phyloP scores from a whole-genome alignment of 2,888 invertebrate species.

The Melanostoma scalare region DNA sequence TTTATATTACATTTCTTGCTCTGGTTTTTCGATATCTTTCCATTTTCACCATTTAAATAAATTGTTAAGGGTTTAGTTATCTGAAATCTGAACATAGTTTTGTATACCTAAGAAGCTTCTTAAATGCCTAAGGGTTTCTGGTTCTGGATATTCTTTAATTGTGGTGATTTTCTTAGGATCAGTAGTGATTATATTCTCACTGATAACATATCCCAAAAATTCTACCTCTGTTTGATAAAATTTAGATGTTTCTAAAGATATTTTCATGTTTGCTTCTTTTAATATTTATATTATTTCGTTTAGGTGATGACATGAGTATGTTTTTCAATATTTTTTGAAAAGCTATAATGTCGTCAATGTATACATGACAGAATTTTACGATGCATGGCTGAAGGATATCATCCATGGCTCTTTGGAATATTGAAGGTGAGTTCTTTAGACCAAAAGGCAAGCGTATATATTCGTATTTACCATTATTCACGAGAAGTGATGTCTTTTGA shows the following conservation, averaged over 20 bases:
- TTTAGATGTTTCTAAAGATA: too few species aligned
- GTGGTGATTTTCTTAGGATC: constrained; percentile 65
- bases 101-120: constrained; percentile 46
- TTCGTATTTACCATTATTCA: neutral
- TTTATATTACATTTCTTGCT: too few species aligned
- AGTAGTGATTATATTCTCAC: constrained; percentile 49
- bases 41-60: constrained; percentile 60
- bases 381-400: constrained; percentile 31
- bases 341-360: constrained; percentile 73
- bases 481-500: neutral
- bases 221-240: constrained; percentile 48
- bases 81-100: constrained; percentile 27
- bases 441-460: constrained; percentile 37
- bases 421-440: constrained; percentile 38
- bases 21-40: neutral
- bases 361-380: constrained; percentile 70
- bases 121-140: constrained; percentile 68
- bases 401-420: constrained; percentile 44
- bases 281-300: constrained; percentile 27
- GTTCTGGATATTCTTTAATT: constrained; percentile 60
- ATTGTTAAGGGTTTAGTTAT: constrained; percentile 66
- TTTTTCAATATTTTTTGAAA: neutral
- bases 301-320: too few species aligned
- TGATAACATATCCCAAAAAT: constrained; percentile 50
- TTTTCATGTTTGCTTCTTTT: neutral